Base-by-base conservation (phyloP, 2,888 invertebrate species). In the Drosophila monieri region DNA sequence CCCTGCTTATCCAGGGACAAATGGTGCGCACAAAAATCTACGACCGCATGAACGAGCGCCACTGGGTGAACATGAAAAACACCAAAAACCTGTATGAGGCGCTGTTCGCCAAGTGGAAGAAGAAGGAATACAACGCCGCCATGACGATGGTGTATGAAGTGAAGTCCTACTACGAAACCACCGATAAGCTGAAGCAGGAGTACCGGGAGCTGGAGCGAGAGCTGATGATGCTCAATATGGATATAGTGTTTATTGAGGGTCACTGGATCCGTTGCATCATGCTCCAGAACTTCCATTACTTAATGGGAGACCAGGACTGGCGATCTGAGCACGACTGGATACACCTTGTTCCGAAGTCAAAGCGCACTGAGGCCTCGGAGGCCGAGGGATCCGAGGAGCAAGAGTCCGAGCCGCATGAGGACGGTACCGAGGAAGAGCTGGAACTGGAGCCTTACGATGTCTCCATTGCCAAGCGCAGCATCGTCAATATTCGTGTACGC, bases 281-380 rank as follows among this genome's bases (percentile, higher is more conserved):
- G 80, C 48, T 91, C 53, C 91, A 91, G 74, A 91, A 91, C 60
- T 91, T 91, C 39, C 91, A 91, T 14, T 91, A 91, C 59, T 67
- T 91, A 10, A 62, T 91, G n/a, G 90, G 89, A 1, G 90, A 90
- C 23, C 80, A 88, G 44, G 90, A 89, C 23, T 91, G 91, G 91
- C 90, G 91, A 0, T 61, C 79, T 2, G 77, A 89, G 48, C 23
- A 91, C 47, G 91, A 91, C 61, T 91, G 91, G 91, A 91, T 91
- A 15, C 91, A 91, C 67, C 66, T 78, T 41, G 74, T 88, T 12
- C 61, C 74, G 1, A 73, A 66, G 5, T 25, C 43, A 0, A 65
- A 51, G 43, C 79, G 74, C 8, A 78, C 78, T 58, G 71, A 72
- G 4, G 61, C 81, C 53, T 56, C 59, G 0, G 64, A 56, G 0